phyloP scores from a whole-genome alignment of 2,113 vertebrate genomes.

The Syrrhaptes paradoxus region DNA sequence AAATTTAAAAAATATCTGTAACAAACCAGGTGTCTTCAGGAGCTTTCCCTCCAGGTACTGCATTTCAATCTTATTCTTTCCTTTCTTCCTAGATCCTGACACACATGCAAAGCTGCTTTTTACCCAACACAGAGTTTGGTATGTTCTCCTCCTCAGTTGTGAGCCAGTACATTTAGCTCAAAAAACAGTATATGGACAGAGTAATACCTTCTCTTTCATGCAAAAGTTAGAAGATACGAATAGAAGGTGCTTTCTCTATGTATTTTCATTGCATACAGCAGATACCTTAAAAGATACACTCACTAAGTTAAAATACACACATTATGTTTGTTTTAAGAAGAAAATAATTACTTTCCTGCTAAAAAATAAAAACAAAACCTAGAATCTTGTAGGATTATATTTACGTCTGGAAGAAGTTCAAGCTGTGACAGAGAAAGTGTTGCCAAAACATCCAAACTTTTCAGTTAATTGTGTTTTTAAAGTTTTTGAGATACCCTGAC shows the following conservation, averaged over 20 bases:
- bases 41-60: not conserved
- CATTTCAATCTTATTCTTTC: not conserved
- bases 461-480: not conserved
- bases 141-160: not conserved
- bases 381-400: not conserved
- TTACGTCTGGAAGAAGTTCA: not conserved
- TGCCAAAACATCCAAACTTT: not conserved
- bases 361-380: not conserved
- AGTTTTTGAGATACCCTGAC: not conserved
- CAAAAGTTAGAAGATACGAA: not conserved
- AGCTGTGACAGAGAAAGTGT: not conserved
- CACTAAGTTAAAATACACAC: rapidly evolving
- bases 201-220: not conserved
- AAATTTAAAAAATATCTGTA: rapidly evolving
- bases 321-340: not conserved
- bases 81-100: not conserved
- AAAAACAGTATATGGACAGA: not conserved
- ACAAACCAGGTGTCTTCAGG: not conserved
- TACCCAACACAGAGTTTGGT: not conserved
- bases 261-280: not conserved
- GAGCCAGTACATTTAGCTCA: not conserved
- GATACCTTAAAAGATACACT: not conserved
- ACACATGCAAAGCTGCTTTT: not conserved
- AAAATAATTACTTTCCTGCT: not conserved
- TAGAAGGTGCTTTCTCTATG: not conserved